Evolutionary conservation across 2,797 vertebrate genomes (phyloP), one percentile per base, ranked within the genome.

Genomic region (Microctenopoma steveboyesi): DNA sequence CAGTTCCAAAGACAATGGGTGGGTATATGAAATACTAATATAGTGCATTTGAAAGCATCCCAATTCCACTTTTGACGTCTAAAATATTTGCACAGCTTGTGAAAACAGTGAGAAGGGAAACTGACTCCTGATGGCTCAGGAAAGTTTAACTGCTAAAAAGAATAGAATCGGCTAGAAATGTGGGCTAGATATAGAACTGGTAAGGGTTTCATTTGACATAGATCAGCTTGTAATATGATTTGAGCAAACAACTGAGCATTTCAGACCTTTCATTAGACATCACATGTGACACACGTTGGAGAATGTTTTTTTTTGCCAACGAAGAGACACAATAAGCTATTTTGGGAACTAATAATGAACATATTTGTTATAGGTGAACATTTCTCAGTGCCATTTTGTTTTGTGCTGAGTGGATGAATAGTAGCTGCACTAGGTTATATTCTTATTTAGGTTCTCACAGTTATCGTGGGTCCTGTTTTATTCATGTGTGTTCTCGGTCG

Each of bases 391-490:
- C 18, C 1, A 15, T 18, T 40, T 42, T n/a, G 10, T 1, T 4
- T 39, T 2, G 0, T 42, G 55, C 33, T 48, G 50, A 18, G 16
- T 39, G 25, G 14, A 12, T 30, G 9, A 3, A 22, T 16, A 16
- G 28, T 5, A 25, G 12, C 49, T 59, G 50, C 30, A 28, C 35
- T 43, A 46, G 40, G 33, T 48, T 27, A n/a, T 1, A 33, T 30
- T 63, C 22, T 4, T 56, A 25, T 28, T 60, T 14, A 37, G 45
- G 47, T 37, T 55, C 39, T 59, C 47, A 64, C 63, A 40, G 46
- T 15, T 15, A 16, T 22, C 3, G 3, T 10, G 22, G 4, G 5
- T 54, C 3, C 64, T 55, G 54, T 74, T 77, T 76, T 64, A 67
- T 61, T 47, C 47, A 70, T 28, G 1, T 12, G 1, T 22, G 4